Percentiles rank a stretch among this genome's conserved stretches.
phyloP scores from a whole-genome alignment of 2,113 vertebrate genomes.

The Furnarius figulus region DNA sequence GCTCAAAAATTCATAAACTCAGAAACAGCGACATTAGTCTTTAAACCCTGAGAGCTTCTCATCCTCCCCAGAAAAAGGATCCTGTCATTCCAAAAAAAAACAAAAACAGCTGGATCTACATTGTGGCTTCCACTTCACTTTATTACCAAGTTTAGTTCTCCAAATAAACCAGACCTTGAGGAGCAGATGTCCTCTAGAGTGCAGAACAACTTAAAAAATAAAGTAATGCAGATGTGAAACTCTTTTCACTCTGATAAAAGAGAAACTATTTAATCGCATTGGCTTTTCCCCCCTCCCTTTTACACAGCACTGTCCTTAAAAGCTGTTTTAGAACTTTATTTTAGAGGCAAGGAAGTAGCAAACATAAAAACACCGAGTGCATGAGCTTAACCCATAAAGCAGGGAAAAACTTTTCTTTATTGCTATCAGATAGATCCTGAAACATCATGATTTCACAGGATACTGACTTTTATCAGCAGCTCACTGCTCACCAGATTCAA shows the following conservation, averaged over 20 bases:
- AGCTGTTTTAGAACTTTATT: not conserved
- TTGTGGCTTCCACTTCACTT: not conserved
- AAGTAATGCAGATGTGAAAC: not conserved
- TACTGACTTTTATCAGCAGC: not conserved
- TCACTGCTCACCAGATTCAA: not conserved
- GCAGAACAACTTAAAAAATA: not conserved
- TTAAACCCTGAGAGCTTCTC: not conserved
- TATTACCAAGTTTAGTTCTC: not conserved
- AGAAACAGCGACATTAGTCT: not conserved
- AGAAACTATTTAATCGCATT: not conserved
- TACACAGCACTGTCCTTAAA: not conserved
- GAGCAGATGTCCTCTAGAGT: not conserved
- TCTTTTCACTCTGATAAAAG: not conserved
- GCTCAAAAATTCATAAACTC: not conserved
- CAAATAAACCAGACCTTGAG: not conserved
- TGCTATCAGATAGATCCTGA: not conserved
- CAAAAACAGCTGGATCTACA: not conserved
- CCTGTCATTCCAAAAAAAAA: not conserved
- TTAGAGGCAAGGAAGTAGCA: not conserved
- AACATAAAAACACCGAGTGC: not conserved
- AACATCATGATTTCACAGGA: not conserved
- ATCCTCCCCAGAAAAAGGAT: not conserved
- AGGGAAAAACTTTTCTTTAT: not conserved
- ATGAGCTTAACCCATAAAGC: not conserved
- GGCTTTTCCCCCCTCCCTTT: accelerated